phyloP scores from a whole-genome alignment of 2,888 invertebrate species.

The Clanis bilineata region DNA sequence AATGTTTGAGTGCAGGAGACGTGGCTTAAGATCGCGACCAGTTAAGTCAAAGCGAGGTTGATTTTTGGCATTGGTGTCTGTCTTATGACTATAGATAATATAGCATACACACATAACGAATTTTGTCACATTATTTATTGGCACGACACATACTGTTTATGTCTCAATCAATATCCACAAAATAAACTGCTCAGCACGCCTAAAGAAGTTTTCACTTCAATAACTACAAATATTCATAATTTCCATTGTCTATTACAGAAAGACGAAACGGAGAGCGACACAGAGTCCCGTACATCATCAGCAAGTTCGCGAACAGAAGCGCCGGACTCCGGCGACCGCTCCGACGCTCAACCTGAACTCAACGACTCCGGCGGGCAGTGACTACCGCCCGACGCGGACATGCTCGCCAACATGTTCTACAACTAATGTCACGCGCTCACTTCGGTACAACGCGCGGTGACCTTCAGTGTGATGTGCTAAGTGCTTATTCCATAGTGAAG shows the following conservation, averaged over 20 bases:
- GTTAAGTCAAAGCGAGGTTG: no score
- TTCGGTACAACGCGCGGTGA: no score
- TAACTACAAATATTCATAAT: not conserved
- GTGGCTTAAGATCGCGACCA: no score
- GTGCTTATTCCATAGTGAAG: not conserved
- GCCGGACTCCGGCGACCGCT: constrained; percentile 6
- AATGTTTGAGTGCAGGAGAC: no score
- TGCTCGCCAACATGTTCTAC: constrained; percentile 11
- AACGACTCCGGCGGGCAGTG: constrained; percentile 8
- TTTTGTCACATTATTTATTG: no score
- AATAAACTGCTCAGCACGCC: no score
- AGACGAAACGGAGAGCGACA: constrained; percentile 39
- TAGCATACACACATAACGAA: no score
- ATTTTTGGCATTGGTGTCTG: no score
- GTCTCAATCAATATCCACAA: no score
- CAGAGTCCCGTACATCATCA: constrained; percentile 32
- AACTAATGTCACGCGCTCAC: no score
- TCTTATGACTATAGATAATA: no score
- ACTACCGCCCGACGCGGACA: constrained; percentile 2
- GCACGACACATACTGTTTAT: no score
- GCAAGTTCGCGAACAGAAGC: constrained; percentile 14
- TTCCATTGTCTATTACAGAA: constrained; percentile 33
- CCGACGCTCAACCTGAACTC: not conserved
- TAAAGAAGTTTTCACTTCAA: not conserved
- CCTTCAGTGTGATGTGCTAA: not conserved